These are phyloP conservation scores for Halichoerus grypus DNA, from an alignment of 2,113 vertebrate genomes.

Conservation along the genomic window DNA sequence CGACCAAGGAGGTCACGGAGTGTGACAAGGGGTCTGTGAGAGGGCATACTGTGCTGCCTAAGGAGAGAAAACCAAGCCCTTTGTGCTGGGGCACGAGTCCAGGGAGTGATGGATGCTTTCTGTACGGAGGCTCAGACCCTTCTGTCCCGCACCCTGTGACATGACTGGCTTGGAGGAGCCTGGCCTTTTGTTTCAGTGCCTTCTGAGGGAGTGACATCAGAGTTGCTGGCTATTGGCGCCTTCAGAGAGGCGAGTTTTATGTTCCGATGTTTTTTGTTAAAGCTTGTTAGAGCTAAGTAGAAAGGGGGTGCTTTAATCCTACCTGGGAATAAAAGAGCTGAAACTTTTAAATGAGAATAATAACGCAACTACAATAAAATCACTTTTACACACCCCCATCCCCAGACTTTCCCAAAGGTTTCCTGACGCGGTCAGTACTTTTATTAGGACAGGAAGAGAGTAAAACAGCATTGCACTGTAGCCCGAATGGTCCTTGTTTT, in stretches of 20 bases:
- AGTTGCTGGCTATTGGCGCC: constrained; percentile 18
- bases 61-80: not conserved
- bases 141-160: not conserved
- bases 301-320: constrained; percentile 50
- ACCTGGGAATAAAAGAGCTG: not conserved
- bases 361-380: not conserved
- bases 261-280: constrained; percentile 42
- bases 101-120: constrained; percentile 19
- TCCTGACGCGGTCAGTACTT: not conserved
- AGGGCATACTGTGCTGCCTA: not conserved
- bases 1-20: not conserved
- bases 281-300: constrained; percentile 43
- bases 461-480: not conserved
- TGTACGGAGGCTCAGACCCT: not conserved
- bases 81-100: not conserved
- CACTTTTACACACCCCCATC: rapidly evolving
- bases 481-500: not conserved
- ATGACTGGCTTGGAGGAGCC: not conserved
- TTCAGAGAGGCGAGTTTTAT: constrained; percentile 43
- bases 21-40: constrained; percentile 41
- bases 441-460: not conserved
- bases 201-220: constrained; percentile 48
- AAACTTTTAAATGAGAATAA: constrained; percentile 33
- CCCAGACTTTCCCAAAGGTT: not conserved
- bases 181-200: constrained; percentile 46